These are phyloP conservation scores for Conops quadrifasciatus DNA, from an alignment of 2,888 invertebrate genomes.

Conservation along the genomic window DNA sequence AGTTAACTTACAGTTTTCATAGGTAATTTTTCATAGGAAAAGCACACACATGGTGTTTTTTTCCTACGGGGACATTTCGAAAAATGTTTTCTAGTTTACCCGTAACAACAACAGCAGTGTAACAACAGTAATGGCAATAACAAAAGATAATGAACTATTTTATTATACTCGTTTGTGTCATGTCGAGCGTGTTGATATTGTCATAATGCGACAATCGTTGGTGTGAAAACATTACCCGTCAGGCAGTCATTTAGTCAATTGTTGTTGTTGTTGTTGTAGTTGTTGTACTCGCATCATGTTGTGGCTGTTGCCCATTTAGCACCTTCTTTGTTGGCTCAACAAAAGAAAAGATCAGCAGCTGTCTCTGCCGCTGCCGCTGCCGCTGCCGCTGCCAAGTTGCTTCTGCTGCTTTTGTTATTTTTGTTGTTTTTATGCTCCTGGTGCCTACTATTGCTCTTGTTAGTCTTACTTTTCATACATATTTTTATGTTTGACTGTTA, in stretches of 20 bases:
- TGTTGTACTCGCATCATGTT: slow-evolving; percentile 1
- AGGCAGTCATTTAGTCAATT: background rate
- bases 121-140: background rate
- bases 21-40: too few relatives aligned
- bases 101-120: background rate
- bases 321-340: slow-evolving; percentile 48
- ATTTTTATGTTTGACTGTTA: too few relatives aligned
- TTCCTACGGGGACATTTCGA: too few relatives aligned
- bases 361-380: background rate
- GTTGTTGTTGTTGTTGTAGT: slow-evolving; percentile 3
- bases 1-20: too few relatives aligned
- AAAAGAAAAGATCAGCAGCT: slow-evolving; percentile 30
- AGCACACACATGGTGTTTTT: too few relatives aligned
- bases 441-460: too few relatives aligned
- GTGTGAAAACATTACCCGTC: slow-evolving; percentile 14
- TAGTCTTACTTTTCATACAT: too few relatives aligned
- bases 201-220: background rate
- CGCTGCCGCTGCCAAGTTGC: background rate
- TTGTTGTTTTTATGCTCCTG: too few relatives aligned
- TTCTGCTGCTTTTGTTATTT: too few relatives aligned
- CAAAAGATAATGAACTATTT: slow-evolving; percentile 30
- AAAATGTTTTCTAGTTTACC: background rate
- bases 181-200: slow-evolving; percentile 18
- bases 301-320: slow-evolving; percentile 42
- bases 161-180: slow-evolving; percentile 17